These are phyloP conservation scores for Netelia fuscicornis DNA, from an alignment of 2,888 invertebrate genomes.

Conservation along the genomic window DNA sequence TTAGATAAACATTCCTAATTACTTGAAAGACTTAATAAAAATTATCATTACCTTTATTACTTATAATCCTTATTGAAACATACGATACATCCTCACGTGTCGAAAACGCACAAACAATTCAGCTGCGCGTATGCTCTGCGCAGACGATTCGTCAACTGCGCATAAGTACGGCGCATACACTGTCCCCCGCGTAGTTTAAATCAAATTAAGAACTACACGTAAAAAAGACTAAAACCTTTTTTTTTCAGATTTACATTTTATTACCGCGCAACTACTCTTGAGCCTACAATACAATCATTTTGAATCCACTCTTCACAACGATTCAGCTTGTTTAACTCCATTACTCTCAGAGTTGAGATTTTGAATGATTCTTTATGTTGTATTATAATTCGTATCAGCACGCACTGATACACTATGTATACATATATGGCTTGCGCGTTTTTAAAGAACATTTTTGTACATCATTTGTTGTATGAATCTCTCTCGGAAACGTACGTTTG, in stretches of 20 bases:
- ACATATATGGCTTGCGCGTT: constrained; percentile 35
- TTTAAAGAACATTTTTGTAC: constrained; percentile 53
- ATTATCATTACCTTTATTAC: constrained; percentile 52
- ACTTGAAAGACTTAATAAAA: not conserved
- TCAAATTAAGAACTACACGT: not conserved
- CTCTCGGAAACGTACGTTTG: constrained; percentile 30
- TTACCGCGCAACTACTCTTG: constrained; percentile 39
- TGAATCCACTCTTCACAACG: not conserved
- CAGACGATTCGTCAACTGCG: not conserved
- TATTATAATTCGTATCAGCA: constrained; percentile 30
- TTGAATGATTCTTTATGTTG: not conserved
- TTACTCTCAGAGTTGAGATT: constrained; percentile 27
- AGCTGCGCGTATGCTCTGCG: not conserved
- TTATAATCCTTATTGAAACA: constrained; percentile 35
- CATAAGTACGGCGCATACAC: constrained; percentile 18
- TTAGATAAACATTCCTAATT: not conserved
- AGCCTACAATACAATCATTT: constrained; percentile 47
- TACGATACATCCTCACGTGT: constrained; percentile 61
- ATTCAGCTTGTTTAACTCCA: not conserved
- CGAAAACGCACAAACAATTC: not conserved
- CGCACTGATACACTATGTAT: constrained; percentile 4
- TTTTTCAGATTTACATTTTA: constrained; percentile 20
- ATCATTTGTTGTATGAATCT: constrained; percentile 33
- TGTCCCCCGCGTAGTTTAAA: not conserved
- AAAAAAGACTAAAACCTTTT: not conserved